Evolutionary conservation across 2,113 vertebrate species (phyloP).

Genomic region (Tachysurus vachellii): DNA sequence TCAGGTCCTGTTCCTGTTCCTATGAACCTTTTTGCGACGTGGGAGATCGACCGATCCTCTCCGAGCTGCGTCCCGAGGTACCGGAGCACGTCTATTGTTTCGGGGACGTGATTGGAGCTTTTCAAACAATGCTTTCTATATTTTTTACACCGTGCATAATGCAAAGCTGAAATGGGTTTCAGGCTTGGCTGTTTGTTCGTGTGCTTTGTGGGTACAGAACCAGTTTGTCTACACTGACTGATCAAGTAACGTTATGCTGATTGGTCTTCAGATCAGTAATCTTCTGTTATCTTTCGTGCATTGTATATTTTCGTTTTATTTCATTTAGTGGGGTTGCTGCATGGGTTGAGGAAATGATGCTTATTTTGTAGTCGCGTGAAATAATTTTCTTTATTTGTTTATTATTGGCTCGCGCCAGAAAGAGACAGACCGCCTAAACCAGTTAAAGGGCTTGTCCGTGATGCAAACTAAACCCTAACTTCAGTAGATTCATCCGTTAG

Average conservation of each 20-base stretch:
- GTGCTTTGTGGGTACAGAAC: not conserved
- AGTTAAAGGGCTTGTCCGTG: not conserved
- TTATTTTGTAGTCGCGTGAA: not conserved
- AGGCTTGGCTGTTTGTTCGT: not conserved
- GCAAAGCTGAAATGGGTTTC: not conserved
- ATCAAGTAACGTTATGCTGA: not conserved
- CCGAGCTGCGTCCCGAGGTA: conserved; percentile 75
- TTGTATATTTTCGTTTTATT: not conserved
- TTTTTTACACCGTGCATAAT: not conserved
- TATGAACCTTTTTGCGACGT: conserved; percentile 73
- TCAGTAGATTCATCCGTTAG: not conserved
- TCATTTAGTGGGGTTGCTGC: not conserved
- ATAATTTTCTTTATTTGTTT: not conserved
- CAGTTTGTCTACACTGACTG: not conserved
- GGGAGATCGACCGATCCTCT: conserved; percentile 73
- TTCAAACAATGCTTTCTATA: not conserved
- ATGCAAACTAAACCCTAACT: not conserved
- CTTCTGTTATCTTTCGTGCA: not conserved
- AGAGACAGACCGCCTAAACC: not conserved
- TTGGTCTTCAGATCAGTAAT: not conserved
- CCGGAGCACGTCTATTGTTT: conserved; percentile 30
- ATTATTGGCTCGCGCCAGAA: not conserved
- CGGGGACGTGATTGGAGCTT: conserved; percentile 14
- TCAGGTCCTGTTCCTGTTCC: conserved; percentile 64
- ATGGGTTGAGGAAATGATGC: not conserved